Evolutionary conservation across 1,140 invertebrate genomes (phyloP).

Genomic region (Ceratoteleas bidentatus): DNA sequence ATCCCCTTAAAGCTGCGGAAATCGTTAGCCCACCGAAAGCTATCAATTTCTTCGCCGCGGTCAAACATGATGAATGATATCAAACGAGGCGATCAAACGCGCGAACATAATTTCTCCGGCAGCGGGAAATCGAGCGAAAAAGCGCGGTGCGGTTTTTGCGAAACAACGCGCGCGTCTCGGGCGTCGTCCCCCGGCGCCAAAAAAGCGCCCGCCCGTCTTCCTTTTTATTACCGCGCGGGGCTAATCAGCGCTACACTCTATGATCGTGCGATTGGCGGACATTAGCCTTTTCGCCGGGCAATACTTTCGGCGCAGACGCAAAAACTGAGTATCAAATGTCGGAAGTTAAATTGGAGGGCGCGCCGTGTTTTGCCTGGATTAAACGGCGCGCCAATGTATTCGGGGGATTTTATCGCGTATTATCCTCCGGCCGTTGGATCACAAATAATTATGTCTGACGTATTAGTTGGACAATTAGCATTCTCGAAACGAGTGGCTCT

Average conservation of each 20-base stretch:
- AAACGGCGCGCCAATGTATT: constrained; percentile 42
- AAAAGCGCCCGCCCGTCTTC: constrained; percentile 14
- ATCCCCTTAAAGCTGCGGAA: too few species aligned
- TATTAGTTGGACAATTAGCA: constrained; percentile 62
- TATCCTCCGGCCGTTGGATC: constrained; percentile 53
- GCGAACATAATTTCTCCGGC: constrained; percentile 14
- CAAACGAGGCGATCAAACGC: constrained; percentile 10
- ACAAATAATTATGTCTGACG: constrained; percentile 60
- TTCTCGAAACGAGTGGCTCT: constrained; percentile 59
- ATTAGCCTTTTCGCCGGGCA: constrained; percentile 30
- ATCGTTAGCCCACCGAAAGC: too few species aligned
- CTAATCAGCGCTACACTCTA: constrained; percentile 31
- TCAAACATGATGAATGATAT: constrained; percentile 8
- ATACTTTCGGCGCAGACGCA: constrained; percentile 22
- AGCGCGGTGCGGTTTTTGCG: not conserved
- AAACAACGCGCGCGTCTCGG: constrained; percentile 17
- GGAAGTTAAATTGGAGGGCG: constrained; percentile 47
- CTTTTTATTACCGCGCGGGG: constrained; percentile 12
- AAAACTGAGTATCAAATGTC: constrained; percentile 42
- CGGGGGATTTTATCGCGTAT: constrained; percentile 48
- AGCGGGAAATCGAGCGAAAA: constrained; percentile 4
- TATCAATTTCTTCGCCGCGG: too few species aligned
- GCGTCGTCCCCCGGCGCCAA: constrained; percentile 17
- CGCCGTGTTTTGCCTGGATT: constrained; percentile 40
- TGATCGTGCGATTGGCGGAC: constrained; percentile 20